These are phyloP conservation scores for Hippocampus barbouri DNA, from an alignment of 2,113 vertebrate species.

Conservation along the genomic window DNA sequence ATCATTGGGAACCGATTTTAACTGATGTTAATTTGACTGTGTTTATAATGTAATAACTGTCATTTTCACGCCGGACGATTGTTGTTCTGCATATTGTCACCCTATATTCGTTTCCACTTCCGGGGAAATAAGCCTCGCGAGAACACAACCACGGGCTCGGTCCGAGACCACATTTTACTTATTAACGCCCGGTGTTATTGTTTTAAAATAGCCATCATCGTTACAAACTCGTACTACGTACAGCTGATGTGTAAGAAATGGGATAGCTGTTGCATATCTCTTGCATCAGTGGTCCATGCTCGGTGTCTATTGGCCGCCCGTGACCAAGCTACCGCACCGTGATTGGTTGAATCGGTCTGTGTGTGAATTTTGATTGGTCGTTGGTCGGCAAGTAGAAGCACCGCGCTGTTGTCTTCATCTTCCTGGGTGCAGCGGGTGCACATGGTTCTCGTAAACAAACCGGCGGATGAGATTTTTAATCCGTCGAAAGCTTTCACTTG, in stretches of 20 bases:
- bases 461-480: conserved; percentile 40
- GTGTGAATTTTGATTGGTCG: conserved; percentile 64
- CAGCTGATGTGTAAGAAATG: conserved; percentile 59
- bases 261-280: conserved; percentile 69
- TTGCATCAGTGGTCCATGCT: conserved; percentile 75
- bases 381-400: conserved; percentile 49
- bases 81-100: background rate
- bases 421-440: conserved; percentile 60
- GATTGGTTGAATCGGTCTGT: conserved; percentile 57
- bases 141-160: background rate
- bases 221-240: conserved; percentile 44
- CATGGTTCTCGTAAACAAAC: conserved; percentile 79
- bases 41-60: background rate
- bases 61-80: background rate
- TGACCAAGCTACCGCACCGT: conserved; percentile 10
- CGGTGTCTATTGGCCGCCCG: conserved; percentile 61
- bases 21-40: background rate
- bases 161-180: background rate
- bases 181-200: conserved; percentile 11
- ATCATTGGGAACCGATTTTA: background rate
- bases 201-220: conserved; percentile 47
- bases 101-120: background rate
- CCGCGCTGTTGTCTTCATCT: conserved; percentile 38
- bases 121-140: background rate
- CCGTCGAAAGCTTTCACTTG: conserved; percentile 16